Conservation (phyloP, 1,140 invertebrate genomes). For the Apolygus lucorum region DNA sequence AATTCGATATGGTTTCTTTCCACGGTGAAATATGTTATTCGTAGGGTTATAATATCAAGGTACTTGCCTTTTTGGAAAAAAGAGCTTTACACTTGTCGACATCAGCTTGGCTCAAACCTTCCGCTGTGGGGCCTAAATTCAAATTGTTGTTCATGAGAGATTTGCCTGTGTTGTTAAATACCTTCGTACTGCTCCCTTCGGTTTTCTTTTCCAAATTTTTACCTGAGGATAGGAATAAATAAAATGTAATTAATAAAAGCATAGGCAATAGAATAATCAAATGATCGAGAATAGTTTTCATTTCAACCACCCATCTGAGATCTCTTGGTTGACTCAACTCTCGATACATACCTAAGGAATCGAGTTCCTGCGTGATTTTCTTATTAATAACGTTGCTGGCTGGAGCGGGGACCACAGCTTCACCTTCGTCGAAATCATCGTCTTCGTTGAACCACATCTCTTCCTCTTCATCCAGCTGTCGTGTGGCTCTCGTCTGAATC, state of each 20-base stretch:
- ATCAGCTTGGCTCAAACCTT: constrained; percentile 39
- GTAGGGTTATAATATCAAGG: too few species aligned
- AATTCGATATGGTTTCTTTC: too few species aligned
- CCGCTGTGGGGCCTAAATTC: constrained; percentile 37
- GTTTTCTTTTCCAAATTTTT: constrained; percentile 52
- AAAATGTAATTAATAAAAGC: constrained; percentile 20
- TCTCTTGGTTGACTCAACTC: too few species aligned
- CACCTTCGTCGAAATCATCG: constrained; percentile 84
- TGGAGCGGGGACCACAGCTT: constrained; percentile 47
- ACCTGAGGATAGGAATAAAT: too few species aligned
- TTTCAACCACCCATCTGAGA: too few species aligned
- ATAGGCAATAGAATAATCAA: too few species aligned
- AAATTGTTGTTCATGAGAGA: constrained; percentile 38
- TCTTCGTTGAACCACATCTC: constrained; percentile 99
- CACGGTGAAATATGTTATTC: too few species aligned
- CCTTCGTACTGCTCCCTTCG: constrained; percentile 39
- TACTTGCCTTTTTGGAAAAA: constrained; percentile 51
- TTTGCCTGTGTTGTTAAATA: constrained; percentile 35
- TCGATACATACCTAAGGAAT: constrained; percentile 51
- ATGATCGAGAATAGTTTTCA: too few species aligned
- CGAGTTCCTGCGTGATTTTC: constrained; percentile 50
- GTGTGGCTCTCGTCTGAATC: constrained; percentile 82
- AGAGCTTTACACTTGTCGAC: constrained; percentile 43
- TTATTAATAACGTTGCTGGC: constrained; percentile 38
- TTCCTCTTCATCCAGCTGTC: constrained; percentile 92